Conservation (phyloP, 1,140 invertebrate species). For the Nasonia giraulti region DNA sequence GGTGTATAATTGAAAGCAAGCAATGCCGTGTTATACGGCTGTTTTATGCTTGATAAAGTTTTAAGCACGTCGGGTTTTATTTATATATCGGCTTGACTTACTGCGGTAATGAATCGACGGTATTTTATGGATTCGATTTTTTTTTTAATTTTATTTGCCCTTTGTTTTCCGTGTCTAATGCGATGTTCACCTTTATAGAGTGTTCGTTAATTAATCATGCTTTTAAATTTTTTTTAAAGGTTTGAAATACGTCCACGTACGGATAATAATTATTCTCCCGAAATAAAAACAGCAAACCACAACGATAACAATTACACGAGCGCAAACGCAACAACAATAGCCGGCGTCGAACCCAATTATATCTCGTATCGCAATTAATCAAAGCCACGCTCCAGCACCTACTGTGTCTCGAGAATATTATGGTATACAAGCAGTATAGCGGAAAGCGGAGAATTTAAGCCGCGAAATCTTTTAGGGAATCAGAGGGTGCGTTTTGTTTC, state of each 20-base stretch:
- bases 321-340: background rate
- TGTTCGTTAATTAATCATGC: no score
- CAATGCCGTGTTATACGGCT: background rate
- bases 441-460: background rate
- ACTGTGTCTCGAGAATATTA: background rate
- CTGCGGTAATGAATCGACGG: background rate
- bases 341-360: background rate
- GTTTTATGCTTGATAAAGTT: conserved; percentile 1
- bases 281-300: no score
- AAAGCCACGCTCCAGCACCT: background rate
- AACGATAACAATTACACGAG: background rate
- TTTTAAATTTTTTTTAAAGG: no score
- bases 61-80: background rate
- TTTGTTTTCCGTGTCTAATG: no score
- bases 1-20: background rate
- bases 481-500: background rate
- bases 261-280: no score
- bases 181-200: no score
- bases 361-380: background rate
- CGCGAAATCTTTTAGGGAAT: background rate
- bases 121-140: no score
- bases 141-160: background rate
- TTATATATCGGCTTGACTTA: background rate
- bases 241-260: no score
- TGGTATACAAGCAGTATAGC: background rate